These are phyloP conservation scores for Papilio helenus DNA, from an alignment of 1,140 invertebrate species.

Conservation along the genomic window DNA sequence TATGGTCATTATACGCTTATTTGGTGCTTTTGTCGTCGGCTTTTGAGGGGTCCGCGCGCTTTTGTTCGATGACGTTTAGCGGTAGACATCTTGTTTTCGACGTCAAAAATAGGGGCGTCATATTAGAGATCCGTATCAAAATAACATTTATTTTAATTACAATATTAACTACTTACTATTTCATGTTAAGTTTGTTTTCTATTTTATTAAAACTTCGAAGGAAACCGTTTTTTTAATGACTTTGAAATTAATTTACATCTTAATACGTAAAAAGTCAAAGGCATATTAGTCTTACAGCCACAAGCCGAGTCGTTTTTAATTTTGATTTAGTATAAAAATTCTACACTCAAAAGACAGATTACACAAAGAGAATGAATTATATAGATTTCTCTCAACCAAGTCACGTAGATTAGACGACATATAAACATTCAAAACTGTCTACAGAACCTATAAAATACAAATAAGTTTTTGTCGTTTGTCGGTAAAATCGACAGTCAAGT, in stretches of 20 bases:
- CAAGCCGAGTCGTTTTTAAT: background rate
- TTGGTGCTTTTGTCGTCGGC: conserved; percentile 67
- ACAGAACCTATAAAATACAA: conserved; percentile 39
- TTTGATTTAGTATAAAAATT: no score
- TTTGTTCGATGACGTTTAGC: conserved; percentile 72
- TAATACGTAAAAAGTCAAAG: background rate
- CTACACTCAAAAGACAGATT: no score
- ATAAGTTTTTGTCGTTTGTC: background rate
- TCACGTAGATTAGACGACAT: background rate
- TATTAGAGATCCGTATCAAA: conserved; percentile 50
- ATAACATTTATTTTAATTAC: background rate
- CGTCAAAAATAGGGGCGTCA: conserved; percentile 58
- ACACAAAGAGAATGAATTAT: no score
- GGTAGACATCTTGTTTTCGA: conserved; percentile 78
- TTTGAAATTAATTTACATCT: background rate
- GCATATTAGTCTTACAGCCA: background rate
- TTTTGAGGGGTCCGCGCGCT: conserved; percentile 60
- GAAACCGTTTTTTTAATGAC: background rate
- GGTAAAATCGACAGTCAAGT: conserved; percentile 45
- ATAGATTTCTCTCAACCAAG: no score
- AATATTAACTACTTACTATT: background rate
- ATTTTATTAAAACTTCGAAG: background rate
- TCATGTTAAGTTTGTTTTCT: background rate
- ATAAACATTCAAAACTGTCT: conserved; percentile 2
- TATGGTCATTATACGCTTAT: conserved; percentile 78